Evolutionary conservation across 2,888 invertebrate species (phyloP).

Genomic region (Dasypolia templi): DNA sequence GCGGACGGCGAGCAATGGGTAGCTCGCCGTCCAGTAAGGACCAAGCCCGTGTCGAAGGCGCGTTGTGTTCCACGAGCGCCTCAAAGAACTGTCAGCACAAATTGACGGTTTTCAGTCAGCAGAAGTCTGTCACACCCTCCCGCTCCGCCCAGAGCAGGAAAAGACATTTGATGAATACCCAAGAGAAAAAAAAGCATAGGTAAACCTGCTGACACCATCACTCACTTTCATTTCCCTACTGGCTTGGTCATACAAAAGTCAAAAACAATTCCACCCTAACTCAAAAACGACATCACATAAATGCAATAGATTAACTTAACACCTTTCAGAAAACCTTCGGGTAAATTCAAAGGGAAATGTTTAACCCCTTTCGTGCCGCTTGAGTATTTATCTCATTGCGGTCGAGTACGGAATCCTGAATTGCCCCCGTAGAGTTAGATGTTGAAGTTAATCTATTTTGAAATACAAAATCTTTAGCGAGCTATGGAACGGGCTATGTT

Average conservation of each 20-base stretch:
- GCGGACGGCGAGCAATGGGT: too few relatives aligned
- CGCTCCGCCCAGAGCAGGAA: too few relatives aligned
- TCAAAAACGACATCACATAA: conserved; percentile 25
- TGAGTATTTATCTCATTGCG: neutral
- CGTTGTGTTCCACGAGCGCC: too few relatives aligned
- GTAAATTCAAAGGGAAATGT: conserved; percentile 37
- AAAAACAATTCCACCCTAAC: conserved; percentile 22
- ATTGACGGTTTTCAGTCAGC: too few relatives aligned
- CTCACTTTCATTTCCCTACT: conserved; percentile 6
- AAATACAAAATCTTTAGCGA: too few relatives aligned
- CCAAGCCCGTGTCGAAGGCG: too few relatives aligned
- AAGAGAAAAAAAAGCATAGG: too few relatives aligned
- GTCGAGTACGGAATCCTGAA: neutral
- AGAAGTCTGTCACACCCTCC: too few relatives aligned
- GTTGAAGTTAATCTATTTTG: neutral
- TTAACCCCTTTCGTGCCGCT: conserved; percentile 36
- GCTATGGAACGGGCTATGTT: too few relatives aligned
- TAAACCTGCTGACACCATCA: neutral
- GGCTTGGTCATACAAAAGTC: neutral
- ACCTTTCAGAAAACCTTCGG: conserved; percentile 12
- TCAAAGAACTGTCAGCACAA: too few relatives aligned
- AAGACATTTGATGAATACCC: too few relatives aligned
- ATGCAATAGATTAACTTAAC: conserved; percentile 34
- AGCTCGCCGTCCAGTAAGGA: too few relatives aligned
- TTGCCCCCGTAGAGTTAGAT: neutral